Conservation (phyloP, 2,113 vertebrate genomes). For the Hyperoodon ampullatus region DNA sequence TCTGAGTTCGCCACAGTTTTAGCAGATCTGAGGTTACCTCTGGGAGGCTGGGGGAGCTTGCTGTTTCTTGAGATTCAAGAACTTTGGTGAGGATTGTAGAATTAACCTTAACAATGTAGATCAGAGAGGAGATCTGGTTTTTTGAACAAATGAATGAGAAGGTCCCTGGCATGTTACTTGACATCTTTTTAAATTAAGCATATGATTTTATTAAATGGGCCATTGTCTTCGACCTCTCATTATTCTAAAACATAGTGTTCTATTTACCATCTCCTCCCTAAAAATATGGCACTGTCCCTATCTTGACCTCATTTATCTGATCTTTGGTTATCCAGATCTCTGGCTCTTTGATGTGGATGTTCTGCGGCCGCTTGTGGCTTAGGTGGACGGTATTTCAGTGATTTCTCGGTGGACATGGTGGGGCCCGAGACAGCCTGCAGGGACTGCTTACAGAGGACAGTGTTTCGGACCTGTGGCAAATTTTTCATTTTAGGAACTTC, state of each 20-base stretch:
- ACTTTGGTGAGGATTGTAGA: neutral
- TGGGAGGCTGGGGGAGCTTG: neutral
- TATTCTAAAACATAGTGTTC: neutral
- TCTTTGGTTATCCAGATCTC: neutral
- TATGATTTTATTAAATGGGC: neutral
- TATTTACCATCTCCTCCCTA: neutral
- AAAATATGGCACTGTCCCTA: neutral
- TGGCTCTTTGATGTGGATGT: neutral
- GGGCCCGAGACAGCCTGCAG: neutral
- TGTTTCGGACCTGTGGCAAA: neutral
- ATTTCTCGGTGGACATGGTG: rapidly evolving
- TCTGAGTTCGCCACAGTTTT: neutral
- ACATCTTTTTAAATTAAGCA: neutral
- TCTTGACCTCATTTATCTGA: neutral
- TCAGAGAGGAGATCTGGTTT: neutral
- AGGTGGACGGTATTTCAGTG: neutral
- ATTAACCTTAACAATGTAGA: neutral
- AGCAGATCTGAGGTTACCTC: neutral
- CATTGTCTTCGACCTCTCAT: neutral
- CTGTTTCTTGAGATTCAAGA: neutral
- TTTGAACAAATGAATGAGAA: neutral
- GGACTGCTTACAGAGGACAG: neutral
- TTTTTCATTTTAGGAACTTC: neutral
- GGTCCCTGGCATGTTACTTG: neutral
- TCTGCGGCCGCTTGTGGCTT: neutral